Base-by-base conservation (phyloP, 2,113 vertebrate genomes). In the zebrafish (Danio rerio) region DNA sequence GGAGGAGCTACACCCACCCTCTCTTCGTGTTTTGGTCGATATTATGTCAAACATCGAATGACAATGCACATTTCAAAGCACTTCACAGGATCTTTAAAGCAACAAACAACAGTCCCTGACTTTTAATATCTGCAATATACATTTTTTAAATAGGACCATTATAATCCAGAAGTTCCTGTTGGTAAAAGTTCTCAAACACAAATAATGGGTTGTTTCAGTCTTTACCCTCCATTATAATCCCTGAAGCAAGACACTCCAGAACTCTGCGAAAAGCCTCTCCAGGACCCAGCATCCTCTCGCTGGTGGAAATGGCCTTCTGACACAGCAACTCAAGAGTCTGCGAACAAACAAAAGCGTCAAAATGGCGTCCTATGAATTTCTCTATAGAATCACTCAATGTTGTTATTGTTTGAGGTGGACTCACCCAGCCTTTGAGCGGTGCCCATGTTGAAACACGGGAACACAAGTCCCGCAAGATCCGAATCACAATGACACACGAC, bases 361-460 rank as follows among this genome's bases (percentile, higher is more conserved):
- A 71, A 71, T 21, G 2, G 7, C 13, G 12, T 21, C 18, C 4
- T 52, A 50, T 2, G 12, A 8, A 71, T 21, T 13, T 15, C 12
- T 21, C 18, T 31, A 10, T 47, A 47, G 45, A 68, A 68, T 6
- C 8, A 11, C 63, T n/a, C 5, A 13, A 20, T 58, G n/a, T 45
- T 21, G 10, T 9, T 20, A 8, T 70, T 20, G 47, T 42, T 74
- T 74, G 9, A 15, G 20, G 13, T 31, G 5, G 84, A 83, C 93
- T 95, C 93, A 99, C 98, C 98, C 98, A 99, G 95, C 96, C 98
- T 86, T 95, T 86, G 18, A 99, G 94, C 0, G 97, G 96, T 0
- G 93, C 92, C 97, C 97, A 99, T 31, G 96, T 95, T 11, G 97
- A 96, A 47, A 98, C 94, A 0, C 97, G 95, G 9, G 95, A 95